phyloP scores from a whole-genome alignment of 2,888 invertebrate genomes.

The Eupithecia dodoneata region DNA sequence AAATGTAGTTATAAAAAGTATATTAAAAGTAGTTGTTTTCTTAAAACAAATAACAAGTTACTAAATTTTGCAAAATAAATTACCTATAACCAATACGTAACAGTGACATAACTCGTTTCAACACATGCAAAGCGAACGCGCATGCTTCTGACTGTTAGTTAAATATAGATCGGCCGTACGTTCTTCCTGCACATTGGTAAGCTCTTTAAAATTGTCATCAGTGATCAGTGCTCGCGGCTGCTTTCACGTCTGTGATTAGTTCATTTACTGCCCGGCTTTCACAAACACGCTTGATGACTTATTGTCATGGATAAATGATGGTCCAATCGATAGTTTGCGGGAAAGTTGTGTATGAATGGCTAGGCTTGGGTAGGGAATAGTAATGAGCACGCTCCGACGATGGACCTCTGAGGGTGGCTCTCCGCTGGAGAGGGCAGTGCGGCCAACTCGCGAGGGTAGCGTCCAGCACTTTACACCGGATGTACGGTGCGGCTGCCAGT shows the following conservation, averaged over 20 bases:
- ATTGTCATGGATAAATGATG: constrained; percentile 58
- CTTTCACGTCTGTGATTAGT: constrained; percentile 80
- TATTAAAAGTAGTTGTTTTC: background rate
- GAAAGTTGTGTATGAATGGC: constrained; percentile 62
- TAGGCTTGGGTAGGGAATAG: constrained; percentile 59
- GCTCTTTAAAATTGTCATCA: constrained; percentile 83
- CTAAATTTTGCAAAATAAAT: constrained; percentile 39
- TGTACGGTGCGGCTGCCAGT: constrained; percentile 94
- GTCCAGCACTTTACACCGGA: constrained; percentile 89
- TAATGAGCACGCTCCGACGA: constrained; percentile 83
- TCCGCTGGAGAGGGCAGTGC: constrained; percentile 85
- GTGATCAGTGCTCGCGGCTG: constrained; percentile 80
- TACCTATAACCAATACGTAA: constrained; percentile 55
- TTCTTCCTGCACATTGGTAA: constrained; percentile 80
- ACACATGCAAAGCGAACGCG: constrained; percentile 80
- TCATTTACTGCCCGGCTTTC: constrained; percentile 71
- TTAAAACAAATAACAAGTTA: constrained; percentile 11
- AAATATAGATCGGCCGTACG: constrained; percentile 77
- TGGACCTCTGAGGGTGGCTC: constrained; percentile 88
- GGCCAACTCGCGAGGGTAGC: constrained; percentile 89
- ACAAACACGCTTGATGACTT: constrained; percentile 70
- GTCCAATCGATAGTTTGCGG: constrained; percentile 52
- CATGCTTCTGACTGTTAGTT: constrained; percentile 76
- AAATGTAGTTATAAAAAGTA: too few species aligned
- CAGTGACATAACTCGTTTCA: constrained; percentile 75